Conservation (phyloP, 2,113 vertebrate genomes). For the Grallaria varia region DNA sequence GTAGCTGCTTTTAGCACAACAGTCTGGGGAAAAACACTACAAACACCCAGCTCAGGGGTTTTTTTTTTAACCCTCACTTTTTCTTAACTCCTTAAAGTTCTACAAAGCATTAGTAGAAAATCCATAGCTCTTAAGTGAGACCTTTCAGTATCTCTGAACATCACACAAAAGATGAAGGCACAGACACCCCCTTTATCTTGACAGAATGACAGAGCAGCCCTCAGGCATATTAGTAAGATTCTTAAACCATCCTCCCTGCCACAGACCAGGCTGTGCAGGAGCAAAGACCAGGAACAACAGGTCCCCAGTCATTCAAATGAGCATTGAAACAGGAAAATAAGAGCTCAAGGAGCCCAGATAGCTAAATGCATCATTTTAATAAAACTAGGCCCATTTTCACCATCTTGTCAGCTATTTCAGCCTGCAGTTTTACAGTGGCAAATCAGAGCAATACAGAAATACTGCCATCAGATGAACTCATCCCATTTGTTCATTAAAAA, state of each 20-base stretch:
- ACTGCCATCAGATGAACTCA: background rate
- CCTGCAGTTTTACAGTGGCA: background rate
- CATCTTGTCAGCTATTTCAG: background rate
- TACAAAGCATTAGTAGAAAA: background rate
- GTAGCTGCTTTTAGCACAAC: background rate
- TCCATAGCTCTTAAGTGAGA: background rate
- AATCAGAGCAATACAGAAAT: background rate
- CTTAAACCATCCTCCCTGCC: background rate
- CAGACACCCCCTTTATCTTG: fast-evolving
- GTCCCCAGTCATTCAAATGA: background rate
- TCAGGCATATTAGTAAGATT: background rate
- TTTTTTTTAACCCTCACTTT: background rate
- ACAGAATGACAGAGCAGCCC: background rate
- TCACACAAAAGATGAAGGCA: fast-evolving
- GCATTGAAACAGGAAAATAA: background rate
- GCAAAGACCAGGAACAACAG: background rate
- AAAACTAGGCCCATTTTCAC: slow-evolving; percentile 18
- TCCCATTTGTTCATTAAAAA: background rate
- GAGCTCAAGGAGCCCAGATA: background rate
- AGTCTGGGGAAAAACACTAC: background rate
- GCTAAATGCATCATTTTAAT: slow-evolving; percentile 40
- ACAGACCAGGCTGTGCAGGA: background rate
- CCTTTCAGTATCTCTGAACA: background rate
- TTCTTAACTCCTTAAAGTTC: background rate
- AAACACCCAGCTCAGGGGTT: background rate